Conservation (phyloP, 2,888 invertebrate species). For the Marasmarcha lunaedactyla region DNA sequence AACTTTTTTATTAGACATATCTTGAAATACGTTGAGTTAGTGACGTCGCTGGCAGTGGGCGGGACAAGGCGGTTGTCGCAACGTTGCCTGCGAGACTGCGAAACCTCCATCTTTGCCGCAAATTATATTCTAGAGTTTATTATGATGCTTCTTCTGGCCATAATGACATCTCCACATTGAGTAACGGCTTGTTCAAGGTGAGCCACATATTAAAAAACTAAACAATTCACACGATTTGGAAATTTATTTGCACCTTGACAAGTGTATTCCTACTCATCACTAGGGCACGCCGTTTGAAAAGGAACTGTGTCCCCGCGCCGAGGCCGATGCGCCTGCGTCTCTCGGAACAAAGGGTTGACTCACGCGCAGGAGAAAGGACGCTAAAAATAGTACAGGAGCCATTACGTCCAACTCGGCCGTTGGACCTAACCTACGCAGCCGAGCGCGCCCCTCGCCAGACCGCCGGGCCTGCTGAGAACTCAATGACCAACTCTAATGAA, state of each 20-base stretch:
- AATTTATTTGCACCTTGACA: slow-evolving; percentile 36
- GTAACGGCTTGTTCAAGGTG: slow-evolving; percentile 49
- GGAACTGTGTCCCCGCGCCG: slow-evolving; percentile 3
- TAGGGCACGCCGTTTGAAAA: slow-evolving; percentile 15
- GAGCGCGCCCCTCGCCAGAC: slow-evolving; percentile 29
- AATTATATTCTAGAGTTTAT: slow-evolving; percentile 38
- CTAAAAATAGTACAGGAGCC: slow-evolving; percentile 53
- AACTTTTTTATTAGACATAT: no score
- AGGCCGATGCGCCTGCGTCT: slow-evolving; percentile 18
- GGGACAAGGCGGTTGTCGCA: slow-evolving; percentile 26
- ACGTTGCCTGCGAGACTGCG: slow-evolving; percentile 20
- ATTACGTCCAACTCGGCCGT: slow-evolving; percentile 37
- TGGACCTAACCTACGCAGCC: slow-evolving; percentile 46
- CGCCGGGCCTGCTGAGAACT: slow-evolving; percentile 12
- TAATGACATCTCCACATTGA: slow-evolving; percentile 48
- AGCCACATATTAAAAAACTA: slow-evolving; percentile 49
- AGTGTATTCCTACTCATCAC: no score
- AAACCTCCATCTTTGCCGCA: slow-evolving; percentile 32
- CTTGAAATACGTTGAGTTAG: no score
- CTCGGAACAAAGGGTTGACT: slow-evolving; percentile 58
- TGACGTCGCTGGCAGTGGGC: slow-evolving; percentile 18
- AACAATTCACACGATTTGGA: slow-evolving; percentile 45
- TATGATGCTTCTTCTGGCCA: slow-evolving; percentile 27
- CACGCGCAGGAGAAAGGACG: slow-evolving; percentile 58
- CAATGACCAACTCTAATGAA: slow-evolving; percentile 21